Conservation (phyloP, 2,888 invertebrate species). For the Eupithecia centaureata region DNA sequence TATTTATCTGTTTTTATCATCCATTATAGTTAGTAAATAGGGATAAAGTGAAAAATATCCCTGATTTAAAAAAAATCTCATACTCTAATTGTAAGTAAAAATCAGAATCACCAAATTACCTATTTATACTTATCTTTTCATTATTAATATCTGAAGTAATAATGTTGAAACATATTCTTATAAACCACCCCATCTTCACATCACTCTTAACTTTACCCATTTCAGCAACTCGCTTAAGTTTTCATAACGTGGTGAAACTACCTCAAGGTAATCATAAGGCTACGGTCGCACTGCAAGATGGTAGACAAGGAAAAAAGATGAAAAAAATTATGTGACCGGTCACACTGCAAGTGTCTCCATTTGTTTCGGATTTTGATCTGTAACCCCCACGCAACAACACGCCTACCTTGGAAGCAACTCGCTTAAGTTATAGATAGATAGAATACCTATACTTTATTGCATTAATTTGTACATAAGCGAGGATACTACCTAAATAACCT, state of each 20-base stretch:
- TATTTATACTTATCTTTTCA: not conserved
- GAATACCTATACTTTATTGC: too few species aligned
- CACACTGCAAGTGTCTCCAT: not conserved
- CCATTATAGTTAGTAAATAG: too few species aligned
- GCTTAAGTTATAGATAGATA: too few species aligned
- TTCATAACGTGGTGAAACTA: conserved; percentile 22
- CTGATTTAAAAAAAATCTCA: not conserved
- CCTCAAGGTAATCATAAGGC: conserved; percentile 15
- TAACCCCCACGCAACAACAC: too few species aligned
- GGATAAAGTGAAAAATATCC: too few species aligned
- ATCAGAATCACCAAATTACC: not conserved
- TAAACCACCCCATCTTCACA: conserved; percentile 12
- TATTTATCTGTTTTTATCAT: not conserved
- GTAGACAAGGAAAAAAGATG: not conserved
- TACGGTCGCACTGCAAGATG: not conserved
- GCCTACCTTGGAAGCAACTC: too few species aligned
- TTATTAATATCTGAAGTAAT: not conserved
- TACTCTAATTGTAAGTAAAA: not conserved
- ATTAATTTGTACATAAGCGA: too few species aligned
- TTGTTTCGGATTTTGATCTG: not conserved
- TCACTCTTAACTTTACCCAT: conserved; percentile 29
- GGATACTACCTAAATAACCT: too few species aligned
- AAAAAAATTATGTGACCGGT: not conserved
- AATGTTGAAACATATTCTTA: conserved; percentile 3
- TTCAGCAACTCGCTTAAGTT: conserved; percentile 23